phyloP scores from a whole-genome alignment of 53 echinoderm and acorn worm species.

The Echinometra lucunter region DNA sequence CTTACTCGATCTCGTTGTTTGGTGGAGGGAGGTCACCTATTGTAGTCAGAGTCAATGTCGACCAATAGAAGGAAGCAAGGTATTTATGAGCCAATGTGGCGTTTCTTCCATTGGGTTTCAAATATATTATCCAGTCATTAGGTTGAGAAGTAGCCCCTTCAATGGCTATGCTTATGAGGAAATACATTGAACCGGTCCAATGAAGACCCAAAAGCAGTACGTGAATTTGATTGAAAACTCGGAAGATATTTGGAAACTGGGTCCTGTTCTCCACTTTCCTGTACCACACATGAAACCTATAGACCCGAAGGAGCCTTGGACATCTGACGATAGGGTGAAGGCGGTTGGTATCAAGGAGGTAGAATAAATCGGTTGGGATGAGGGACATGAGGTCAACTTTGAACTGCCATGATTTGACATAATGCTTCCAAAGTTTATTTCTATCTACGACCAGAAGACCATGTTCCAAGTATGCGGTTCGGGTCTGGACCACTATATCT shows the following conservation, averaged over 20 bases:
- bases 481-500: constrained; percentile 87
- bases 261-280: constrained; percentile 78
- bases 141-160: neutral
- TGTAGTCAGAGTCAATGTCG: constrained; percentile 85
- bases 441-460: constrained; percentile 81
- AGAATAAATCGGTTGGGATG: constrained; percentile 85
- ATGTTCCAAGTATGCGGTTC: constrained; percentile 89
- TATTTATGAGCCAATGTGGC: constrained; percentile 80
- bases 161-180: constrained; percentile 72
- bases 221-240: constrained; percentile 82
- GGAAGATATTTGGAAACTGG: constrained; percentile 81
- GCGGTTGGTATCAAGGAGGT: constrained; percentile 67
- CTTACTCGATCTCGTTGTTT: constrained; percentile 83
- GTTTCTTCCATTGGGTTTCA: constrained; percentile 68
- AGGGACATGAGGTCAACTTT: constrained; percentile 78
- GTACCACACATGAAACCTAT: constrained; percentile 75
- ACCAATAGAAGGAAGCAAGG: constrained; percentile 92
- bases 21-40: constrained; percentile 92
- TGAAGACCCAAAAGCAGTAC: constrained; percentile 84
- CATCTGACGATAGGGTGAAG: constrained; percentile 73
- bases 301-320: constrained; percentile 83
- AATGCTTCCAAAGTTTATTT: constrained; percentile 76
- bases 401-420: constrained; percentile 76
- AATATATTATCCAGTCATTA: constrained; percentile 82
- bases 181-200: constrained; percentile 88